Conservation (phyloP, 2,113 vertebrate species). For the Zosterops lateralis region DNA sequence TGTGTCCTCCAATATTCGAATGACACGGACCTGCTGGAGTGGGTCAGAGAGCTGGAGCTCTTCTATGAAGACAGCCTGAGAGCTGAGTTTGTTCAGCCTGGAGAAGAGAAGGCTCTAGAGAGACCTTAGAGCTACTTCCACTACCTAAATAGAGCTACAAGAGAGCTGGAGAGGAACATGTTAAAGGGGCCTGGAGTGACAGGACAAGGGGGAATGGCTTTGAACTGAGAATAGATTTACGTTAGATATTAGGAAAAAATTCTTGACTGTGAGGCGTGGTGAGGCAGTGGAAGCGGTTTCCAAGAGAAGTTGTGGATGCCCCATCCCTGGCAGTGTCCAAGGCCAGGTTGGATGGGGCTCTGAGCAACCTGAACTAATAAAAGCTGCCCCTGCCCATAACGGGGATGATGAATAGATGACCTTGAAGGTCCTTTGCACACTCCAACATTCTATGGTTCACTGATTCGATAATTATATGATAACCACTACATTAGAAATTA, state of each 20-base stretch:
- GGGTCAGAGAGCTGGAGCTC: not conserved
- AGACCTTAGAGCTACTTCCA: not conserved
- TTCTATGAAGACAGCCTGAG: not conserved
- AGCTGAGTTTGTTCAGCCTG: not conserved
- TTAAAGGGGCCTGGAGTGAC: not conserved
- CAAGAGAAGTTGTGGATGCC: not conserved
- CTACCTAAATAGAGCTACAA: rapidly evolving
- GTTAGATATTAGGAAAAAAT: not conserved
- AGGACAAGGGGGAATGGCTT: not conserved
- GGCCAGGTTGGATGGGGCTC: not conserved
- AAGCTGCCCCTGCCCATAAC: not conserved
- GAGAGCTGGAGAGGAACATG: not conserved
- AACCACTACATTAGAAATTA: not conserved
- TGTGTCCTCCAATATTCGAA: not conserved
- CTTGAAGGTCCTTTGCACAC: not conserved
- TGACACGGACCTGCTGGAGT: not conserved
- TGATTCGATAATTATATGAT: not conserved
- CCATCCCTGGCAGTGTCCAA: not conserved
- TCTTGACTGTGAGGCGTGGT: not conserved
- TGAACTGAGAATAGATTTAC: not conserved
- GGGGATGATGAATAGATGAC: not conserved
- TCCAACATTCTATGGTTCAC: not conserved
- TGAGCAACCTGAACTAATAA: not conserved
- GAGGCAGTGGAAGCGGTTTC: not conserved
- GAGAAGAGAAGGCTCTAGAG: not conserved